These are phyloP conservation scores for Sphenopsis melanotis DNA, from an alignment of 2,797 vertebrate species.

Conservation along the genomic window DNA sequence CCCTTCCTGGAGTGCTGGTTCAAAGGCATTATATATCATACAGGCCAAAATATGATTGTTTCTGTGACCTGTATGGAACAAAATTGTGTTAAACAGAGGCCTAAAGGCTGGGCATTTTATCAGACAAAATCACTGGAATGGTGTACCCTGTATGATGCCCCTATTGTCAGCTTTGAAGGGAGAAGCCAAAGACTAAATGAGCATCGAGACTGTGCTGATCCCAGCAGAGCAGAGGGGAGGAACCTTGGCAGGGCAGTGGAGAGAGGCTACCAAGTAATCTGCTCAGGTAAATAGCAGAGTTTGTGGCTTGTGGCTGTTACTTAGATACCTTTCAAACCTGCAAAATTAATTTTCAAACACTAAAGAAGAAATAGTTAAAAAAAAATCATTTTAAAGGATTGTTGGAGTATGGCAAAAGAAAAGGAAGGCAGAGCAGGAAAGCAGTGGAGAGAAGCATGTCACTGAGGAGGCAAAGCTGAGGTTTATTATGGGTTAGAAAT, in stretches of 20 bases:
- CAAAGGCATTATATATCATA: not conserved
- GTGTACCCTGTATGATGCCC: not conserved
- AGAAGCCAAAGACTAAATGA: slow-evolving; percentile 55
- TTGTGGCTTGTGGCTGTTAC: not conserved
- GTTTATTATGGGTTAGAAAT: slow-evolving; percentile 23
- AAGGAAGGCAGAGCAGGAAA: not conserved
- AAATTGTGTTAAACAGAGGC: not conserved
- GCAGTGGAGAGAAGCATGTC: not conserved
- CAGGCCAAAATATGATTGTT: not conserved
- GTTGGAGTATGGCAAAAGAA: not conserved
- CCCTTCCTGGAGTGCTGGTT: not conserved
- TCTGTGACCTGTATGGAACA: not conserved
- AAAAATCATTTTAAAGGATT: not conserved
- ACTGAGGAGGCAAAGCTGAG: not conserved
- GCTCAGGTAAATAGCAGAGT: not conserved
- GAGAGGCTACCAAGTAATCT: not conserved
- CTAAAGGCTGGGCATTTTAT: slow-evolving; percentile 12
- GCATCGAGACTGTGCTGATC: slow-evolving; percentile 1
- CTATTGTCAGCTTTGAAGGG: slow-evolving; percentile 19
- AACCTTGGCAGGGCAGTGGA: not conserved
- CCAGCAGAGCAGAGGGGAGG: slow-evolving; percentile 31
- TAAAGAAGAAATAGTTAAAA: not conserved
- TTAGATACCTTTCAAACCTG: not conserved
- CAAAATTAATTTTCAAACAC: not conserved
- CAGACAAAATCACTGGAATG: not conserved